phyloP scores from a whole-genome alignment of 64 coral and sea anemone genomes.

The Montipora cactus region DNA sequence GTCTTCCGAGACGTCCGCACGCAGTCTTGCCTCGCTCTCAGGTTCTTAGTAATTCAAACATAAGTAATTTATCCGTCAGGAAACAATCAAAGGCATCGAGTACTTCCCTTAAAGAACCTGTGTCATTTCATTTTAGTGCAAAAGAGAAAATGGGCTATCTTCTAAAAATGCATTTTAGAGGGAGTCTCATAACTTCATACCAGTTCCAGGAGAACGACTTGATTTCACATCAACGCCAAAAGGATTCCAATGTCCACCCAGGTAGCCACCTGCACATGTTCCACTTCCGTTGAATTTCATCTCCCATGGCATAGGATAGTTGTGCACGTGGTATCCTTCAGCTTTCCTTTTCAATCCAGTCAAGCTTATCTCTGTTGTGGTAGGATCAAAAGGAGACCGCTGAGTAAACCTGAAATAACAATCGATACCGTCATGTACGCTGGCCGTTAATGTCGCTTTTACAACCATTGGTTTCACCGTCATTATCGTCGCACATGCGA shows the following conservation, averaged over 20 bases:
- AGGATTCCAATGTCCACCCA: conserved; percentile 86
- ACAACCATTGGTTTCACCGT: conserved; percentile 54
- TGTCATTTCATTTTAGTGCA: no score
- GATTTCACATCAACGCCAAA: conserved; percentile 60
- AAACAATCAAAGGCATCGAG: no score
- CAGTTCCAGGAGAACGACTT: conserved; percentile 73
- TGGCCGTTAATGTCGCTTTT: conserved; percentile 57
- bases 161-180: no score
- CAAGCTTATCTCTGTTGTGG: conserved; percentile 47
- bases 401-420: conserved; percentile 75
- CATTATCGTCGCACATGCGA: conserved; percentile 82
- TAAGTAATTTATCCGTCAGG: no score
- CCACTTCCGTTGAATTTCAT: conserved; percentile 42
- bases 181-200: conserved; percentile 23
- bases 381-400: conserved; percentile 82
- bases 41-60: no score
- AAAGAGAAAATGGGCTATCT: no score
- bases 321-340: conserved; percentile 82
- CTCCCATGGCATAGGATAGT: conserved; percentile 81
- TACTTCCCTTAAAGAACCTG: no score
- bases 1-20: no score
- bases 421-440: conserved; percentile 59
- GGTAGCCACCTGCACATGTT: conserved; percentile 39
- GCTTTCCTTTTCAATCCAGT: conserved; percentile 53
- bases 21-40: no score